Conservation (phyloP, 2,113 vertebrate species). For the Zosterops lateralis region DNA sequence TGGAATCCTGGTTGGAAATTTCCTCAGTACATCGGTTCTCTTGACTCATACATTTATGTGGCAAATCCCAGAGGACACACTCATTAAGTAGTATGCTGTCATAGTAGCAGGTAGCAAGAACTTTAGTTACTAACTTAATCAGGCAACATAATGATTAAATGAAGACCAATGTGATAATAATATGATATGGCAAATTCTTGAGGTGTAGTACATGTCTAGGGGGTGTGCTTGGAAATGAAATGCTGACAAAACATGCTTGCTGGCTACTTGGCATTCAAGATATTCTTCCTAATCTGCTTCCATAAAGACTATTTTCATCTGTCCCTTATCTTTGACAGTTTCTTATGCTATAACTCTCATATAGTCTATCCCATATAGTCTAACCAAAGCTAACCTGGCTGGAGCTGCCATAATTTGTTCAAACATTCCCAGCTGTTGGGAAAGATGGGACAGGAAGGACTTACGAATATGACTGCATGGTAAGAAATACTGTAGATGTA, state of each 20-base stretch:
- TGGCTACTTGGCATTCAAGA: not conserved
- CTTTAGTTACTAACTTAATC: not conserved
- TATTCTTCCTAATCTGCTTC: not conserved
- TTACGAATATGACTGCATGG: no score
- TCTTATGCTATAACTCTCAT: not conserved
- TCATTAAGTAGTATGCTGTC: not conserved
- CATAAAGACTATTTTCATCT: not conserved
- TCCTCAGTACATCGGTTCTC: not conserved
- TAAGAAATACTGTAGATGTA: no score
- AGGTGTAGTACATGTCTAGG: not conserved
- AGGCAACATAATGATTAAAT: not conserved
- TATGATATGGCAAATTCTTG: not conserved
- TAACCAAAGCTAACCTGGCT: not conserved
- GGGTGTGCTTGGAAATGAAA: not conserved
- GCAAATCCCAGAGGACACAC: not conserved
- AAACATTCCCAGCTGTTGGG: not conserved
- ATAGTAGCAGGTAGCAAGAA: not conserved
- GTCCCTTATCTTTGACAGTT: not conserved
- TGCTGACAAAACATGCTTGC: not conserved
- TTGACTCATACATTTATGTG: not conserved
- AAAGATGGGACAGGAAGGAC: no score
- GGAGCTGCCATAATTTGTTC: not conserved
- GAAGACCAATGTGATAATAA: not conserved
- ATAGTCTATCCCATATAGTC: not conserved
- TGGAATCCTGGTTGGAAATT: not conserved